Percentiles rank a stretch among this genome's conserved stretches.
Evolutionary conservation across 2,113 vertebrate species (phyloP).

Genomic region (Centropus unirufus): DNA sequence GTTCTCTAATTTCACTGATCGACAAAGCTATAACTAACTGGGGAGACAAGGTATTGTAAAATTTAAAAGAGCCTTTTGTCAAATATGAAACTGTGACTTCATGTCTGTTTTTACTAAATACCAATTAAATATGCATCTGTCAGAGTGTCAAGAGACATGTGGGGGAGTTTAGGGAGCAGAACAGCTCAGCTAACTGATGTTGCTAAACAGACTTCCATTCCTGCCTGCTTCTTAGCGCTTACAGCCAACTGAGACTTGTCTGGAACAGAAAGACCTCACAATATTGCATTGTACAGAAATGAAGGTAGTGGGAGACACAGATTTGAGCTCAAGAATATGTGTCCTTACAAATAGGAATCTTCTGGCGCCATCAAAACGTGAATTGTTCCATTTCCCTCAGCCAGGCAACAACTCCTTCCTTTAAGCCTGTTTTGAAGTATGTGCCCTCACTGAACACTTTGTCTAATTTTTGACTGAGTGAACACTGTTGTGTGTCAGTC

Average conservation of each 20-base stretch:
- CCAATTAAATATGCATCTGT: constrained; percentile 16
- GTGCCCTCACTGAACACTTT: background rate
- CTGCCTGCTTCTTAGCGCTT: background rate
- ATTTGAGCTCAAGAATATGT: background rate
- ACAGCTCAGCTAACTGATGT: background rate
- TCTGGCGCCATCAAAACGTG: background rate
- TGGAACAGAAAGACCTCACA: background rate
- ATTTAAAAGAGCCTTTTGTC: background rate
- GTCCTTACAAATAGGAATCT: background rate
- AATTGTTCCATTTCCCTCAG: background rate
- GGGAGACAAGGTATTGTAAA: background rate
- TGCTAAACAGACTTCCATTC: constrained; percentile 7
- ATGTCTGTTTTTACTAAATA: background rate
- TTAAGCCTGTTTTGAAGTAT: background rate
- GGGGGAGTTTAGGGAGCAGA: background rate
- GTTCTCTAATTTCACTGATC: background rate
- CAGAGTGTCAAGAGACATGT: background rate
- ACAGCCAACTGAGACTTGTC: background rate
- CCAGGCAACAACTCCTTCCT: background rate
- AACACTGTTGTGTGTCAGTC: background rate
- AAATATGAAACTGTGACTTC: background rate
- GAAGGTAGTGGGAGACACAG: background rate
- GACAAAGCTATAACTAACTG: background rate
- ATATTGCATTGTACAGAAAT: background rate
- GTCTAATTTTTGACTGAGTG: background rate